Conservation (phyloP, 64 coral and sea anemone species). For the Stylophora pistillata region DNA sequence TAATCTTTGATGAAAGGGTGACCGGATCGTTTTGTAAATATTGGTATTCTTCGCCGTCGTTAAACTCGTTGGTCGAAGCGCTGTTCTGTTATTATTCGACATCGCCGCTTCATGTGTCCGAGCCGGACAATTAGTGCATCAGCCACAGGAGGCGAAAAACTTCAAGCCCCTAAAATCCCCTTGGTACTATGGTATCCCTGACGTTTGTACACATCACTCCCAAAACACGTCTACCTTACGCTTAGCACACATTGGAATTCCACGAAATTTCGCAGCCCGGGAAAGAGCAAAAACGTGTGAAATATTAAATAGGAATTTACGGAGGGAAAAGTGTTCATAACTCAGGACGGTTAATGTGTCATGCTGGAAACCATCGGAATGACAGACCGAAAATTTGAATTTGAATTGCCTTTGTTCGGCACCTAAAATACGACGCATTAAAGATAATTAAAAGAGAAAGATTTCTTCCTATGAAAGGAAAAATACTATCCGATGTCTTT, state of each 20-base stretch:
- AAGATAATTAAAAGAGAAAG: neutral
- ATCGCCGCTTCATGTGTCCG: too few relatives aligned
- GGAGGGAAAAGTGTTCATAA: too few relatives aligned
- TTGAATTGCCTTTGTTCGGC: neutral
- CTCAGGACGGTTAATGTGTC: too few relatives aligned
- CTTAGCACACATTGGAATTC: neutral
- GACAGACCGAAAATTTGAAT: neutral
- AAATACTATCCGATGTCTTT: neutral
- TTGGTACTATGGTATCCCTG: neutral
- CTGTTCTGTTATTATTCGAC: too few relatives aligned
- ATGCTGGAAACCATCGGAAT: neutral
- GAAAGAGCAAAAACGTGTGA: neutral
- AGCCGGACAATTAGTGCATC: too few relatives aligned
- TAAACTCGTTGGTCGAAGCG: too few relatives aligned
- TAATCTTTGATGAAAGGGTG: too few relatives aligned
- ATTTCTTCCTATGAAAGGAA: neutral
- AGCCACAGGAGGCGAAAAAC: neutral
- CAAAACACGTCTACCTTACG: slow-evolving; percentile 37
- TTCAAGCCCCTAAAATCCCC: neutral
- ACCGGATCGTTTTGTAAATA: too few relatives aligned
- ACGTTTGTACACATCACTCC: neutral
- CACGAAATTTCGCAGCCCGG: slow-evolving; percentile 2
- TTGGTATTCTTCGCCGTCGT: too few relatives aligned
- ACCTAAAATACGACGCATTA: too few relatives aligned
- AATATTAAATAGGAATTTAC: too few relatives aligned